Evolutionary conservation across 92 coral and sea anemone species (phyloP).

Genomic region (Porites divaricata): DNA sequence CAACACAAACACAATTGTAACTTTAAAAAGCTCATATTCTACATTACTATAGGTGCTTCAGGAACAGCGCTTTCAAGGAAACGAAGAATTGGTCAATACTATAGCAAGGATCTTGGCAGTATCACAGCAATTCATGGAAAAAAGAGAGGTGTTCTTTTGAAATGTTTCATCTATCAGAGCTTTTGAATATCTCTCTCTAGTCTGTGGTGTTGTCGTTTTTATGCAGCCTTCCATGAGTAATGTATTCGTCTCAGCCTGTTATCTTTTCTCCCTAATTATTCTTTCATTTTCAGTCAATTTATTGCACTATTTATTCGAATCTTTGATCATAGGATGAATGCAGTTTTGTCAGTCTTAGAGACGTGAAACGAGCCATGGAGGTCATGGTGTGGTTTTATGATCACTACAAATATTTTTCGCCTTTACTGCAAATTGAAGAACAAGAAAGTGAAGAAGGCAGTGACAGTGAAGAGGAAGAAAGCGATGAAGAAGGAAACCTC

Average conservation of each 20-base stretch:
- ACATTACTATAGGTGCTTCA: slow-evolving; percentile 33
- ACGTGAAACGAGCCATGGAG: slow-evolving; percentile 87
- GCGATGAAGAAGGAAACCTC: background rate
- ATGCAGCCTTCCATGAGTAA: too few species aligned
- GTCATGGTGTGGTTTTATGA: slow-evolving; percentile 84
- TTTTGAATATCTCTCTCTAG: too few species aligned
- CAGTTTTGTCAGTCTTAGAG: slow-evolving; percentile 90
- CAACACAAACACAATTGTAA: background rate
- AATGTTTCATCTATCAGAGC: too few species aligned
- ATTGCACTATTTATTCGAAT: too few species aligned
- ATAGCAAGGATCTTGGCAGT: slow-evolving; percentile 77
- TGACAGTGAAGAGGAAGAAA: background rate
- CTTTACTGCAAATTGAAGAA: slow-evolving; percentile 22
- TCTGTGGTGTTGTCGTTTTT: too few species aligned
- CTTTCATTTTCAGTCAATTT: too few species aligned
- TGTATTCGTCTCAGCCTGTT: too few species aligned
- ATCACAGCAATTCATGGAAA: slow-evolving; percentile 80
- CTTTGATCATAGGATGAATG: slow-evolving; percentile 71
- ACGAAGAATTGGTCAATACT: slow-evolving; percentile 53
- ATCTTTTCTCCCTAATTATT: too few species aligned
- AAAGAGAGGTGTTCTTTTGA: slow-evolving; percentile 56
- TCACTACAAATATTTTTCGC: slow-evolving; percentile 56
- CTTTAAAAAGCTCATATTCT: background rate
- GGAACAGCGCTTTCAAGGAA: slow-evolving; percentile 61
- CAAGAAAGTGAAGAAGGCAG: background rate